Conservation (phyloP, 2,113 vertebrate species). For the Macrotis lagotis region DNA sequence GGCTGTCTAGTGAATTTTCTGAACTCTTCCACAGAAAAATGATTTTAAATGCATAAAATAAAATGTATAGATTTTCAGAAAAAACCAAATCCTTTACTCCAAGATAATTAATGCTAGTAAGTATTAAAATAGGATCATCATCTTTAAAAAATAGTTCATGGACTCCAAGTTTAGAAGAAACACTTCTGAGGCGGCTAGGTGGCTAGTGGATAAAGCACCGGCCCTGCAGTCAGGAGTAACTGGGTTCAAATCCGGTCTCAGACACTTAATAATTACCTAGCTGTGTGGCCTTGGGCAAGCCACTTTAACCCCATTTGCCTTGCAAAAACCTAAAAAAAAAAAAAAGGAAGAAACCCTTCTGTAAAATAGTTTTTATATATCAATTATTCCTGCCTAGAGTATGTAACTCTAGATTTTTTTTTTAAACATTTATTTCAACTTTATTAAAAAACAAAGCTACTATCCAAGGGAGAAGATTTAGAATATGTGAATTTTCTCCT, state of each 20-base stretch:
- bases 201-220: too few relatives aligned
- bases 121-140: not conserved
- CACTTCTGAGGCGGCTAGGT: too few relatives aligned
- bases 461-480: not conserved
- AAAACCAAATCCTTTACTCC: not conserved
- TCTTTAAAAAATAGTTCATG: not conserved
- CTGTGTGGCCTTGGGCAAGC: too few relatives aligned
- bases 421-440: not conserved
- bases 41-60: not conserved
- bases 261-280: too few relatives aligned
- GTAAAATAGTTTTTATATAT: not conserved
- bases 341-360: too few relatives aligned
- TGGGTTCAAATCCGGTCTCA: too few relatives aligned
- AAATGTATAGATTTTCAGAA: not conserved
- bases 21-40: not conserved
- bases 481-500: not conserved
- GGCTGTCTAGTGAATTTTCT: not conserved
- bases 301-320: too few relatives aligned
- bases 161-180: not conserved
- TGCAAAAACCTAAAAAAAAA: too few relatives aligned
- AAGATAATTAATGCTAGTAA: too few relatives aligned
- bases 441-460: not conserved
- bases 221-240: too few relatives aligned
- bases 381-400: not conserved
- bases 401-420: constrained; percentile 11